Conservation (phyloP, 2,888 invertebrate species). For the Nymphalis urticae region DNA sequence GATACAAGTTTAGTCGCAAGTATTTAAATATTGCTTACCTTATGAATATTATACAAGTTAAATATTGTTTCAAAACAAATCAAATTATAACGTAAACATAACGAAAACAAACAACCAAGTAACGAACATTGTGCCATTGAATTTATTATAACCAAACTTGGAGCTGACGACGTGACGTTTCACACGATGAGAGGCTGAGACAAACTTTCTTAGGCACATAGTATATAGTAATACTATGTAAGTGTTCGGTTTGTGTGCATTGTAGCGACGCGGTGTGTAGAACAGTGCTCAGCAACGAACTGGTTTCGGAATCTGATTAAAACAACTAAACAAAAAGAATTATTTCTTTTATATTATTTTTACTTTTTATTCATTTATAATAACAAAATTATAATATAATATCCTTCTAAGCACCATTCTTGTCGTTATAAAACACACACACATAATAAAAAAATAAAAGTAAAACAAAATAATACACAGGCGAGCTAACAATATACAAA, state of each 20-base stretch:
- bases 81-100: conserved; percentile 1
- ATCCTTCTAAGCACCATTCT: too few relatives aligned
- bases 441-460: too few relatives aligned
- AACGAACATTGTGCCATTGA: conserved; percentile 31
- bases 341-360: too few relatives aligned
- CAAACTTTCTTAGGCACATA: conserved; percentile 18
- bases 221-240: conserved; percentile 8
- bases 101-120: conserved; percentile 1
- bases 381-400: too few relatives aligned
- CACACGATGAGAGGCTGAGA: conserved; percentile 35
- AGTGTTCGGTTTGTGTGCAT: conserved; percentile 2
- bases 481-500: too few relatives aligned
- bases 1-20: too few relatives aligned
- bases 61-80: not conserved
- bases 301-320: not conserved
- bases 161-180: conserved; percentile 32
- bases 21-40: too few relatives aligned
- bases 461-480: too few relatives aligned
- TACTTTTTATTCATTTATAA: too few relatives aligned
- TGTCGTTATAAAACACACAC: too few relatives aligned
- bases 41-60: too few relatives aligned
- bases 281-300: not conserved
- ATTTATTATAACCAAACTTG: conserved; percentile 34
- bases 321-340: too few relatives aligned
- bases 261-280: not conserved